Percentiles rank a stretch among this genome's conserved stretches.
phyloP scores from a whole-genome alignment of 2,797 vertebrate genomes.

The Erpetoichthys calabaricus region DNA sequence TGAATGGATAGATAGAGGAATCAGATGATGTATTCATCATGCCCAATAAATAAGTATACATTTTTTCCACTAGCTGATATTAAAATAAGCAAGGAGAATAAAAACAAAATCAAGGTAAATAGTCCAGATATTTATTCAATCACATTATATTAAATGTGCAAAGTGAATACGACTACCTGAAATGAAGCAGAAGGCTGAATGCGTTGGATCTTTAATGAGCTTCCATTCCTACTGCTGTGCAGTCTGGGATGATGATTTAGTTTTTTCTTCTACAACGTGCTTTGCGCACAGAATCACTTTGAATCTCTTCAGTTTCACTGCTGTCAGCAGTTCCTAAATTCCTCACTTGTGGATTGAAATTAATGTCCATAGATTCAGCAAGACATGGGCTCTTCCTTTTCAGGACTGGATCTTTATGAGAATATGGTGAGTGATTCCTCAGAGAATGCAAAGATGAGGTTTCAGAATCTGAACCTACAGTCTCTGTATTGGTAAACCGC shows the following conservation, averaged over 20 bases:
- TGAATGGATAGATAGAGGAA: no score
- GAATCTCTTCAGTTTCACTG: conserved; percentile 70
- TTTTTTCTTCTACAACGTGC: conserved; percentile 65
- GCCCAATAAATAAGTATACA: no score
- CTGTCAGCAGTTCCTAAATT: conserved; percentile 60
- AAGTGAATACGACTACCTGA: no score
- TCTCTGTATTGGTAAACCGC: conserved; percentile 70
- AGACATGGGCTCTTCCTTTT: conserved; percentile 41
- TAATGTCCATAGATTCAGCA: conserved; percentile 66
- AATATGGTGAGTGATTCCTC: conserved; percentile 28
- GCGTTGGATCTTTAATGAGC: no score
- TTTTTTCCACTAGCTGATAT: no score
- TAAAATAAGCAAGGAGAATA: no score
- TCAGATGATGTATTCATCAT: no score
- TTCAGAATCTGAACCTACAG: conserved; percentile 75
- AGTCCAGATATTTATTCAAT: no score
- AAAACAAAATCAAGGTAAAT: no score
- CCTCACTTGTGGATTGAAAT: conserved; percentile 74
- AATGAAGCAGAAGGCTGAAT: no score
- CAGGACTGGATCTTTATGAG: conserved; percentile 40
- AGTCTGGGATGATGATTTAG: conserved; percentile 36
- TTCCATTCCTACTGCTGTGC: conserved; percentile 16
- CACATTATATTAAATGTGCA: no score
- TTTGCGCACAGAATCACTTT: conserved; percentile 44
- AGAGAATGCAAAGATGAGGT: conserved; percentile 59